These are phyloP conservation scores for Magallana nippona DNA, from an alignment of 2,888 invertebrate genomes.

Conservation along the genomic window DNA sequence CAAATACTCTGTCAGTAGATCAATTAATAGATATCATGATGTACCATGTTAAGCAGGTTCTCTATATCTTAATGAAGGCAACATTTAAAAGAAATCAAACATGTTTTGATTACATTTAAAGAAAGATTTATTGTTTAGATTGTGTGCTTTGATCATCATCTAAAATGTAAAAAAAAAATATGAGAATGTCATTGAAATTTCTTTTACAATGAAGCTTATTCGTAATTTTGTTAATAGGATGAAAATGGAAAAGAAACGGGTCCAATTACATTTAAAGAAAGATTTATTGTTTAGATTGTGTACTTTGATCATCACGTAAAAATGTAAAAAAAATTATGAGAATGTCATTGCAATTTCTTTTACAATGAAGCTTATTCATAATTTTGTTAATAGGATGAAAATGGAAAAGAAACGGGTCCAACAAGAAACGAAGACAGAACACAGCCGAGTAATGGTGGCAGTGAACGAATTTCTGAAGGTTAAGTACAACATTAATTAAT, in stretches of 20 bases:
- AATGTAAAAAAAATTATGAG: background rate
- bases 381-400: conserved; percentile 60
- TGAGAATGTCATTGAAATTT: background rate
- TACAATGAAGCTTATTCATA: background rate
- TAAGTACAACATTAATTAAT: background rate
- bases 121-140: no score
- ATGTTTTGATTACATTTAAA: no score
- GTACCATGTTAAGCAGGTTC: no score
- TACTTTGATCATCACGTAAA: no score
- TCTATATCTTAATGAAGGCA: no score
- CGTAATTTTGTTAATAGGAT: conserved; percentile 56
- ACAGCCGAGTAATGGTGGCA: conserved; percentile 63
- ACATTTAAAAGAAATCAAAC: no score
- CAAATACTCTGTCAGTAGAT: no score
- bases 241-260: conserved; percentile 64
- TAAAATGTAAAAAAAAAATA: no score
- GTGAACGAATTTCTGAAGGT: conserved; percentile 70
- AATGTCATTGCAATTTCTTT: background rate
- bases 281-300: no score
- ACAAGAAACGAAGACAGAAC: conserved; percentile 67
- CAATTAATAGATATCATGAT: no score
- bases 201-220: background rate
- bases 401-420: conserved; percentile 65
- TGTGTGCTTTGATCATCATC: no score
- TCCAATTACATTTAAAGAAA: no score